Evolutionary conservation across 2,888 invertebrate species (phyloP).

Genomic region (Pandemis corylana): DNA sequence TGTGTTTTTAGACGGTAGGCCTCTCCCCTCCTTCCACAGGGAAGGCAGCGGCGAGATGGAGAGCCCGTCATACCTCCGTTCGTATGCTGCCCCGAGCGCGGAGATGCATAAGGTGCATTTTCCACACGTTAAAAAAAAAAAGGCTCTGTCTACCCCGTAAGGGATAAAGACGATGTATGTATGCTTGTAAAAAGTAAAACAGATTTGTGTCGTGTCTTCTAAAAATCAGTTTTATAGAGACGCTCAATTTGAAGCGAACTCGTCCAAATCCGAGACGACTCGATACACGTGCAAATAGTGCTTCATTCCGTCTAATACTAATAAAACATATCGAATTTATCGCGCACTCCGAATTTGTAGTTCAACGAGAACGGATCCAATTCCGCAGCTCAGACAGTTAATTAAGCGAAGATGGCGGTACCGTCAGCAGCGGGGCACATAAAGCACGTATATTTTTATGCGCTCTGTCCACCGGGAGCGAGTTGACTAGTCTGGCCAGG

Average conservation of each 20-base stretch:
- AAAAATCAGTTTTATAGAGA: too few relatives aligned
- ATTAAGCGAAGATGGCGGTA: conserved; percentile 4
- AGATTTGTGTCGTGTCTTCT: too few relatives aligned
- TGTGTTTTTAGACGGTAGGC: too few relatives aligned
- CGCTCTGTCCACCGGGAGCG: conserved; percentile 29
- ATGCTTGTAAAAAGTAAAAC: too few relatives aligned
- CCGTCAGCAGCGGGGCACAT: conserved; percentile 6
- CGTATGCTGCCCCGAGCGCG: too few relatives aligned
- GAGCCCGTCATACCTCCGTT: too few relatives aligned
- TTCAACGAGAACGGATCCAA: background rate
- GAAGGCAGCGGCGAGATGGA: too few relatives aligned
- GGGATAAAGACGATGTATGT: too few relatives aligned
- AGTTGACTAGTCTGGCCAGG: conserved; percentile 33
- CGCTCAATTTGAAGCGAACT: background rate
- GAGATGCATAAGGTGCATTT: too few relatives aligned
- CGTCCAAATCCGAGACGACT: background rate
- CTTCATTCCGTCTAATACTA: background rate
- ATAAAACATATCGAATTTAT: background rate
- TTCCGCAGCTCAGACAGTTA: conserved; percentile 4
- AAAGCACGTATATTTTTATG: conserved; percentile 38
- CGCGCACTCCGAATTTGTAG: background rate
- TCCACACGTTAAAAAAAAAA: too few relatives aligned
- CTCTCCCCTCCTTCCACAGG: too few relatives aligned
- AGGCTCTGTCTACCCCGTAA: too few relatives aligned
- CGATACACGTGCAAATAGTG: background rate